Base-by-base conservation (phyloP, 2,888 invertebrate genomes). In the Platycheirus rosarum region DNA sequence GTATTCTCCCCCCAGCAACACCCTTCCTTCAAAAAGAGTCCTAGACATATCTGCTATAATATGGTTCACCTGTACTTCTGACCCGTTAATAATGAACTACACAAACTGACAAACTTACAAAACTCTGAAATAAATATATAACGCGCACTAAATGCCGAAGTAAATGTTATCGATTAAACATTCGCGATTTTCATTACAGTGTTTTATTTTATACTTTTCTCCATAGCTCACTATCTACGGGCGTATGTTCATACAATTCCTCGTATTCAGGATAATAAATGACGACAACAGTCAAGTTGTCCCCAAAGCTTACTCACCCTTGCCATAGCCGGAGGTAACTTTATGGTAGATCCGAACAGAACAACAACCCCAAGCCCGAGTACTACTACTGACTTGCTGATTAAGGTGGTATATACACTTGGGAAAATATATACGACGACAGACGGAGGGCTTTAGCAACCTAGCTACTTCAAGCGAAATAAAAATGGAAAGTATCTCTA, bases 121-220 rank as follows among this genome's bases (percentile, higher is more conserved):
- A 32, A n/a, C n/a, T n/a, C n/a, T n/a, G n/a, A n/a, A n/a, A n/a
- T n/a, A n/a, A 16, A 23, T 8, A 60, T 32, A 32, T 9, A 29
- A 18, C 53, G 40, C 26, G 16, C 48, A 57, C 62, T 74, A 63
- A 77, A 77, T 82, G 71, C 71, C 73, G 74, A 84, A 78, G 84
- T 78, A 73, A 73, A 84, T 84, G 73, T 69, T 84, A 84, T 84
- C 84, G 84, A 84, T 84, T 84, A 84, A 84, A 84, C 84, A 84
- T 84, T 84, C 84, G 84, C 84, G 78, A 84, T 77, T 84, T 84
- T 84, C 73, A 73, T 78, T 84, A 82, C 66, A 63, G 53, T 77
- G 62, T 77, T 82, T 82, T 82, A 82, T 82, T 77, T 66, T 62
- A 82, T 82, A 66, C 66, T 46, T 35, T 40, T 57, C 57, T 26